Evolutionary conservation across 64 coral and sea anemone species (phyloP).

Genomic region (Montipora foliosa): DNA sequence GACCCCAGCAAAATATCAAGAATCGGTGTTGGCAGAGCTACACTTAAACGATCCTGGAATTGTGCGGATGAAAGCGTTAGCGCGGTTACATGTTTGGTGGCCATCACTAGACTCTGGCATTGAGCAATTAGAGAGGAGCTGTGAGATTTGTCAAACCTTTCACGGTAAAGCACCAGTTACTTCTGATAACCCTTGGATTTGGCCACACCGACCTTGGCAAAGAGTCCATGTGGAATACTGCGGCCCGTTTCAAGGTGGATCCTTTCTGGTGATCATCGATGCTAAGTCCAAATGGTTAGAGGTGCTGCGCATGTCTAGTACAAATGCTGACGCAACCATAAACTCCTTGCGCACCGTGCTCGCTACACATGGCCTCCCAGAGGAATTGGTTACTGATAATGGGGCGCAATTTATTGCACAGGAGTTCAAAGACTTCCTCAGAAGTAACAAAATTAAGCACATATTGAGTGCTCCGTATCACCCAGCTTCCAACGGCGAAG

Average conservation of each 20-base stretch:
- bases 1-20: constrained; percentile 7
- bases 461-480: too few species aligned
- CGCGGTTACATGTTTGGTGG: constrained; percentile 52
- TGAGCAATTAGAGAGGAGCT: constrained; percentile 4
- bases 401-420: constrained; percentile 22
- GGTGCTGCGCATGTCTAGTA: constrained; percentile 21
- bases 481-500: too few species aligned
- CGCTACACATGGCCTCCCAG: background rate
- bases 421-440: constrained; percentile 66
- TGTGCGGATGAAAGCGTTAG: constrained; percentile 49
- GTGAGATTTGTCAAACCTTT: constrained; percentile 23
- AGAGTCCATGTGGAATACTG: constrained; percentile 45
- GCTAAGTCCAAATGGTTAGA: constrained; percentile 1
- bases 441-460: constrained; percentile 53
- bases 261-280: background rate
- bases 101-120: background rate
- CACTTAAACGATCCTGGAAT: constrained; percentile 2
- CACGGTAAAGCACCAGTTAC: constrained; percentile 10
- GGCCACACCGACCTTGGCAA: constrained; percentile 52
- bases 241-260: background rate
- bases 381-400: background rate
- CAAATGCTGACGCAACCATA: constrained; percentile 7
- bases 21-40: constrained; percentile 34
- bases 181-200: constrained; percentile 46
- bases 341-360: background rate